Evolutionary conservation across 2,113 vertebrate species (phyloP), one percentile per base, ranked within the genome.

Genomic region (Bombycilla garrulus): DNA sequence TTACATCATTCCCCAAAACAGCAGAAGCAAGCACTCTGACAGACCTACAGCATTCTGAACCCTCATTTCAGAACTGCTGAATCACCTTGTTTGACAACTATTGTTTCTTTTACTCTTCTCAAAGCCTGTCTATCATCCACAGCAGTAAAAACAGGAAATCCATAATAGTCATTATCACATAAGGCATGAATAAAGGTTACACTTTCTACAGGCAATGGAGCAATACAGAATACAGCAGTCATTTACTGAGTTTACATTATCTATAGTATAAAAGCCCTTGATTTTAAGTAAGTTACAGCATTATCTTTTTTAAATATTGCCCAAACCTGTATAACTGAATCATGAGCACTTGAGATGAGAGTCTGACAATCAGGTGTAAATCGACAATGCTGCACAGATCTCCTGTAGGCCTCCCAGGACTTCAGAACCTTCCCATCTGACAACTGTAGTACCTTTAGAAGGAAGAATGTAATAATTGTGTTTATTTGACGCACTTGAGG

Each of bases 301-400:
- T 40, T 60, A 69, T 53, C 8, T 69, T 69, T 38, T 66, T 42
- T 0, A 64, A 95, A 10, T 69, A 45, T 82, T 51, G 33, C 28
- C 58, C 97, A 93, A 91, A 99, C 99, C 98, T 99, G 97, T 92
- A 99, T 97, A 69, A 97, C 98, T 72, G 98, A 91, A 61, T 99
- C 98, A 93, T 99, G 99, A 6, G 99, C 99, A 80, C 98, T 99
- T 31, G 98, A 98, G 97, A 99, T 95, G 11, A 99, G 98, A 2
- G 94, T 98, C 79, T 97, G 98, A 82, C 98, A 98, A 9, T 98
- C 97, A 3, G 93, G 92, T 66, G 98, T 98, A 96, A 99, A 99
- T 81, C 83, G 98, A 80, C 99, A 99, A 29, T 98, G 98, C 50
- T 98, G 98, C 36, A 99, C 99, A 0, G 98, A 97, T 86, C 92